Evolutionary conservation across 1,140 invertebrate species (phyloP).

Genomic region (Drosophila busckii): DNA sequence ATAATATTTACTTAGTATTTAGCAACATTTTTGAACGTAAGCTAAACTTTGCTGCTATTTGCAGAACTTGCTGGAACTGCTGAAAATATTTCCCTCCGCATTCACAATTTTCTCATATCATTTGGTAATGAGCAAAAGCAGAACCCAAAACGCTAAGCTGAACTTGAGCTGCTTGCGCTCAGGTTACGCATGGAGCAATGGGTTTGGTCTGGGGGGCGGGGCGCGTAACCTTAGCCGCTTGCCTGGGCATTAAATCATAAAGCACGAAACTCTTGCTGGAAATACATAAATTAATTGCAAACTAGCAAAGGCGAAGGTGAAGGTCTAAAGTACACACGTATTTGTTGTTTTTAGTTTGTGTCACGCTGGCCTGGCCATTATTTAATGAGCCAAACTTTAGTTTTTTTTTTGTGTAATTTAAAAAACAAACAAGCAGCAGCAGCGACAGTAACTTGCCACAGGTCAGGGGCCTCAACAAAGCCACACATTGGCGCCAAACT

Average conservation of each 20-base stretch:
- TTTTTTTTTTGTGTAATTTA: constrained; percentile 6
- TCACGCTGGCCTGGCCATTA: constrained; percentile 32
- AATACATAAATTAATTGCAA: constrained; percentile 54
- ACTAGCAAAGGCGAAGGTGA: constrained; percentile 53
- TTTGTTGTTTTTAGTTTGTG: constrained; percentile 4
- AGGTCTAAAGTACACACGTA: constrained; percentile 33
- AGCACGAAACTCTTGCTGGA: constrained; percentile 1
- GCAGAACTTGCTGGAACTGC: too few relatives aligned
- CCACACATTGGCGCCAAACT: constrained; percentile 23
- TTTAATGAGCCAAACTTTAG: constrained; percentile 21
- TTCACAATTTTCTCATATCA: too few relatives aligned
- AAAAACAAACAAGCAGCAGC: constrained; percentile 22
- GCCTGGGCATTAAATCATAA: constrained; percentile 53
- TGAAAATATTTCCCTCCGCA: too few relatives aligned
- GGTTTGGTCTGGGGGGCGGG: not conserved
- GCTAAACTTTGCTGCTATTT: too few relatives aligned
- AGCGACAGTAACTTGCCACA: constrained; percentile 14
- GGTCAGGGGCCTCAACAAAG: constrained; percentile 37
- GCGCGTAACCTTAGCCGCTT: constrained; percentile 62
- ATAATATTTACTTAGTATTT: too few relatives aligned
- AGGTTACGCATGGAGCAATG: constrained; percentile 51
- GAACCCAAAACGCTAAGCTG: too few relatives aligned
- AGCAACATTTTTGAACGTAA: too few relatives aligned
- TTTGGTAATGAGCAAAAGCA: too few relatives aligned
- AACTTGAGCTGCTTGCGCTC: constrained; percentile 55